A percentile compares a stretch with the other conserved stretches of the same genome.
Evolutionary conservation across 2,888 invertebrate species (phyloP).

Genomic region (Nomada fabriciana): DNA sequence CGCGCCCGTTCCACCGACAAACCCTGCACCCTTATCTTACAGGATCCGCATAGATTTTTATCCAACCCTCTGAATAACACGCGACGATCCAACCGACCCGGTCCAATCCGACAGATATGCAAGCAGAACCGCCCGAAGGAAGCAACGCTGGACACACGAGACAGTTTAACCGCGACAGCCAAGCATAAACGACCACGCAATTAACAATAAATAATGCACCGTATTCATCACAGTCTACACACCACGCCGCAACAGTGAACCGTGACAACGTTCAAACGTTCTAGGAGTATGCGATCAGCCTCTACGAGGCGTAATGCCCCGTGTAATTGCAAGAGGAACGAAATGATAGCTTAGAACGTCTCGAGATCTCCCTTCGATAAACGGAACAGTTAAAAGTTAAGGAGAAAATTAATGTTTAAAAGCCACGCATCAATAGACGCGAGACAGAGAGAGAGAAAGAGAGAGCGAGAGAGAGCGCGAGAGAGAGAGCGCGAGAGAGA

Average conservation of each 20-base stretch:
- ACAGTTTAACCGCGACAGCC: slow-evolving; percentile 34
- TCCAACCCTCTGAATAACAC: slow-evolving; percentile 49
- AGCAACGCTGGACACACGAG: slow-evolving; percentile 37
- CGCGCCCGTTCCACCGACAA: slow-evolving; percentile 14
- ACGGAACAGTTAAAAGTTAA: slow-evolving; percentile 16
- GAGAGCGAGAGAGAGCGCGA: background rate
- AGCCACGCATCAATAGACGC: background rate
- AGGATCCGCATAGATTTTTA: slow-evolving; percentile 33
- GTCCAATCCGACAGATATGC: slow-evolving; percentile 54
- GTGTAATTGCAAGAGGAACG: background rate
- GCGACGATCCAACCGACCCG: slow-evolving; percentile 66
- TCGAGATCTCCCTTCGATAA: slow-evolving; percentile 52
- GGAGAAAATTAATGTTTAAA: background rate
- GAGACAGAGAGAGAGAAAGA: background rate
- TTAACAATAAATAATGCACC: slow-evolving; percentile 16
- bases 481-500: background rate
- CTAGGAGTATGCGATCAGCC: slow-evolving; percentile 67
- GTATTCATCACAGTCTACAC: slow-evolving; percentile 28
- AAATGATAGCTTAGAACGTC: slow-evolving; percentile 26
- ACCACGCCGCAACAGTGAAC: slow-evolving; percentile 16
- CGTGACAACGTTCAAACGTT: slow-evolving; percentile 52
- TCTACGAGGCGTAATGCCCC: slow-evolving; percentile 69
- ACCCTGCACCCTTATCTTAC: slow-evolving; percentile 2
- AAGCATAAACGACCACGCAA: slow-evolving; percentile 31
- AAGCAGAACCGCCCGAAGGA: slow-evolving; percentile 30